Conservation (phyloP, 92 coral and sea anemone species). For the Ricordea florida region DNA sequence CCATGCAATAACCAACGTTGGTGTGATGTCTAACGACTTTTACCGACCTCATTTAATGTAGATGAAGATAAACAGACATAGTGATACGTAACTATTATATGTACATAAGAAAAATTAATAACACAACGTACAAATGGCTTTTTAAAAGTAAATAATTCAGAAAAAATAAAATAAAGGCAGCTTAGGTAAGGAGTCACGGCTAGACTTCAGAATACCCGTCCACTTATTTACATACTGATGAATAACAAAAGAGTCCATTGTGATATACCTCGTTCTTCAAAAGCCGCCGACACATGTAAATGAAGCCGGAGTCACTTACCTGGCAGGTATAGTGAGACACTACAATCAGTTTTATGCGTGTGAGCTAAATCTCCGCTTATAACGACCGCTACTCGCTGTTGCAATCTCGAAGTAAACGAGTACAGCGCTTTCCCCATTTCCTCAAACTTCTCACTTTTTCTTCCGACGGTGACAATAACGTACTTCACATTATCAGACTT, state of each 20-base stretch:
- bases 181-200: too few species aligned
- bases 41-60: too few species aligned
- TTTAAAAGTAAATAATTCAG: neutral
- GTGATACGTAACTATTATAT: too few species aligned
- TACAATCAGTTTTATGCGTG: constrained; percentile 35
- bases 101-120: neutral
- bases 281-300: too few species aligned
- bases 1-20: too few species aligned
- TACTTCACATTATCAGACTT: constrained; percentile 64
- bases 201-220: too few species aligned
- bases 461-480: constrained; percentile 13
- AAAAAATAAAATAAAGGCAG: neutral
- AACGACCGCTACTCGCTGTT: constrained; percentile 61
- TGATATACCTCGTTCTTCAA: too few species aligned
- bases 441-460: neutral
- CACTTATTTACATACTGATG: too few species aligned
- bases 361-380: constrained; percentile 81
- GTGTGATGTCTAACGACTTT: too few species aligned
- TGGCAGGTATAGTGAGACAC: constrained; percentile 65
- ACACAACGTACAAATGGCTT: too few species aligned
- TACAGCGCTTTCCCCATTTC: constrained; percentile 51
- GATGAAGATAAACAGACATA: too few species aligned
- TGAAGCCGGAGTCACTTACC: constrained; percentile 14
- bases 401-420: constrained; percentile 27
- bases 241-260: too few species aligned